Percentiles rank a stretch among this genome's conserved stretches.
Conservation (phyloP, 2,888 invertebrate genomes). For the Eristalinus aeneus region DNA sequence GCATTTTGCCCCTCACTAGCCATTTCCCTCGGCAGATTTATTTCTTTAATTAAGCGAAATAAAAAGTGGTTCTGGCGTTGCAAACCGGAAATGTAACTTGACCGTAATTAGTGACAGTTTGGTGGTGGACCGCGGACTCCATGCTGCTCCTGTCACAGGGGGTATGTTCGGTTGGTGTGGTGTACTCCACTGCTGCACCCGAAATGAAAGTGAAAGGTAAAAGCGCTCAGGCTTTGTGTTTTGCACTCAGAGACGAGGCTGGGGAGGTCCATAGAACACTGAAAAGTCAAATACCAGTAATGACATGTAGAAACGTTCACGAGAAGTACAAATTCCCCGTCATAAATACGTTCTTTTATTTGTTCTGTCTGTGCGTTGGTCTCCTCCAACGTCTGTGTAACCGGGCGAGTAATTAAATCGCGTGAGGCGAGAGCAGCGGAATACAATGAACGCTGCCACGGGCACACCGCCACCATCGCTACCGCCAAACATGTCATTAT, state of each 20-base stretch:
- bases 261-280: neutral
- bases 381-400: neutral
- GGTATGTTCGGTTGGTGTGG: neutral
- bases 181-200: neutral
- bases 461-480: neutral
- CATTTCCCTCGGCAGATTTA: neutral
- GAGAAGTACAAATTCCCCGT: conserved; percentile 9
- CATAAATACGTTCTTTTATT: conserved; percentile 11
- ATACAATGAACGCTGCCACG: neutral
- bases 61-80: conserved; percentile 22
- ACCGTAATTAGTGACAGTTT: neutral
- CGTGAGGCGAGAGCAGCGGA: neutral
- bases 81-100: conserved; percentile 33
- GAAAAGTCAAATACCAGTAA: neutral
- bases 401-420: conserved; percentile 23
- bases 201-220: conserved; percentile 46
- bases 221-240: conserved; percentile 17
- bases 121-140: conserved; percentile 7
- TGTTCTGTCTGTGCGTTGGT: neutral
- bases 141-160: neutral
- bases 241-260: neutral
- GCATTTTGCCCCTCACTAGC: neutral
- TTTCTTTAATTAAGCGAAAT: conserved; percentile 35
- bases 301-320: conserved; percentile 5
- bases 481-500: neutral